Evolutionary conservation across 2,113 vertebrate species (phyloP).

Genomic region (Marmota flaviventris): DNA sequence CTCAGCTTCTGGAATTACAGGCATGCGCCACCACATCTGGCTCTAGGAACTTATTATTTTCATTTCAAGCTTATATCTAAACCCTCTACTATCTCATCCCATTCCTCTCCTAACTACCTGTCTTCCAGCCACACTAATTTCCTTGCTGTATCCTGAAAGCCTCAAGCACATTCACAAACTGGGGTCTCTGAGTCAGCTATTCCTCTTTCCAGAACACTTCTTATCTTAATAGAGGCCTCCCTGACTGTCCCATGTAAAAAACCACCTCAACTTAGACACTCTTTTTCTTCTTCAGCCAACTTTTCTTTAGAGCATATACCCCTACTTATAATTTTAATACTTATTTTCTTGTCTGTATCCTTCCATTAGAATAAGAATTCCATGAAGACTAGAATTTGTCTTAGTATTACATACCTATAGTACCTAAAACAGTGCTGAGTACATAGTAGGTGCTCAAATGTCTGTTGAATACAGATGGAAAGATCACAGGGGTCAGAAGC

Average conservation of each 20-base stretch:
- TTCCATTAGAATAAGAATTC: slow-evolving; percentile 23
- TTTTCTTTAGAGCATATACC: neutral
- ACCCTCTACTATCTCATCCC: neutral
- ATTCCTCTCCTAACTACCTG: neutral
- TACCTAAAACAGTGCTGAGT: slow-evolving; percentile 7
- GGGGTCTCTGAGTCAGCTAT: neutral
- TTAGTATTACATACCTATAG: neutral
- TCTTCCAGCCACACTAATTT: neutral
- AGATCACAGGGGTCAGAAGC: slow-evolving; percentile 10
- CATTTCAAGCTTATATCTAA: neutral
- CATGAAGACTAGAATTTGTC: neutral
- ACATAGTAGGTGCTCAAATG: neutral
- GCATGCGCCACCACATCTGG: no score
- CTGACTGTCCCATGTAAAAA: neutral
- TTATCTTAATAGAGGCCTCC: neutral
- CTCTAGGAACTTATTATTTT: neutral
- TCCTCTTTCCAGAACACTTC: neutral
- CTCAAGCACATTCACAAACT: neutral
- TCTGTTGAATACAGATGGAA: slow-evolving; percentile 29
- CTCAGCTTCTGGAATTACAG: no score
- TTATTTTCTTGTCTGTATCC: neutral
- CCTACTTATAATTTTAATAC: neutral
- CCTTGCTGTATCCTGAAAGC: neutral
- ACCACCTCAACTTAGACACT: neutral
- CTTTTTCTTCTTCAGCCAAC: neutral